Base-by-base conservation (phyloP, 2,888 invertebrate genomes). In the Pteria penguin region DNA sequence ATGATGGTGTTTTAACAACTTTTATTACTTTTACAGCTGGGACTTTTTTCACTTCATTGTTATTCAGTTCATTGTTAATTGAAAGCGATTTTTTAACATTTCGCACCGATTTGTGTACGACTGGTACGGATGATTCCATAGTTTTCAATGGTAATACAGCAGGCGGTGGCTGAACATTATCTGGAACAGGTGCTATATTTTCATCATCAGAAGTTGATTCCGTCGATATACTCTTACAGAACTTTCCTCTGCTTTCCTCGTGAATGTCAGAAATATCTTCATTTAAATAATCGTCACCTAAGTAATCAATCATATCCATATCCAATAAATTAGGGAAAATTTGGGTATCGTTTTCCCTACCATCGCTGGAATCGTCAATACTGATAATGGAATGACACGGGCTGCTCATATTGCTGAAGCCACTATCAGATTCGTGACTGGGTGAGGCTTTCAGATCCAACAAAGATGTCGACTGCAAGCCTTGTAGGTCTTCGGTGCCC, bases 341-440 rank as follows among this genome's bases (percentile, higher is more conserved):
- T 5, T 58, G 33, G 31, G 33, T 66, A 5, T 27, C 61, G 14
- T 24, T n/a, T 22, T 36, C 69, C 54, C 55, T 26, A 0, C 31
- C 63, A 55, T 45, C 36, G 24, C 57, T 63, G 18, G 62, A 57
- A 4, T 63, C 68, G 3, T 57, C 57, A 2, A 24, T 14, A 32
- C 68, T 68, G 31, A 52, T 22, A n/a, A 62, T 45, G 1, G 72
- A 76, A 55, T 72, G 57, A 4, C 57, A 24, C 1, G 68, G 72
- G 27, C 72, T 72, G 68, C 66, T 78, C 58, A 82, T 82, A 22
- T 82, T 84, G 22, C 87, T 86, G 52, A 85, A 77, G 4, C 88
- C 88, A 70, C 88, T 89, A 79, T 89, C 88, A 4, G 88, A 86
- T 72, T 86, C 83, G 76, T 88, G 87, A 75, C 85, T 86, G 22